Conservation (phyloP, 2,888 invertebrate genomes). For the Pachymerium ferrugineum region DNA sequence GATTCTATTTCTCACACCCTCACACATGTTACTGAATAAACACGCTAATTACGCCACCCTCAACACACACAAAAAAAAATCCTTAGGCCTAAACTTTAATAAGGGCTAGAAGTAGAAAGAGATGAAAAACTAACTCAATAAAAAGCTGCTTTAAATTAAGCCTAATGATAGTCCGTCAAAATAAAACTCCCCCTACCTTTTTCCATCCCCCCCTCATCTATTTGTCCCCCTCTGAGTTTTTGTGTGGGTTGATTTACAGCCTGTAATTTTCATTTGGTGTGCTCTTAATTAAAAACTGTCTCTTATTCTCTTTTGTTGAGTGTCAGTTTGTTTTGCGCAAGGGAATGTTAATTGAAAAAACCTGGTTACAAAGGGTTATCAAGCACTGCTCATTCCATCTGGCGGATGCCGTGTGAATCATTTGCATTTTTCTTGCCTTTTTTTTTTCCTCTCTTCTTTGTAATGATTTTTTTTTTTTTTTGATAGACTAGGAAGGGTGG, state of each 20-base stretch:
- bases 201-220: background rate
- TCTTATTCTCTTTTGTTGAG: background rate
- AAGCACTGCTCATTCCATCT: background rate
- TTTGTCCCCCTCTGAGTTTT: background rate
- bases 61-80: background rate
- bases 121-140: background rate
- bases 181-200: background rate
- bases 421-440: background rate
- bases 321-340: background rate
- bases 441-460: too few species aligned
- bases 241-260: background rate
- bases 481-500: too few species aligned
- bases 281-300: background rate
- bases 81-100: too few species aligned
- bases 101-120: too few species aligned
- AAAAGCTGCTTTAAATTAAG: background rate
- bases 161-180: background rate
- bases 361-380: background rate
- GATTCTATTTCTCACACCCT: conserved; percentile 3
- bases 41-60: background rate
- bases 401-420: background rate
- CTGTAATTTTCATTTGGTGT: background rate
- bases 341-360: conserved; percentile 8
- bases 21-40: background rate
- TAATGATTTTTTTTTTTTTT: too few species aligned